Evolutionary conservation across 1,140 invertebrate species (phyloP), one percentile per base, ranked within the genome.

Genomic region (Saxidomus purpurata): DNA sequence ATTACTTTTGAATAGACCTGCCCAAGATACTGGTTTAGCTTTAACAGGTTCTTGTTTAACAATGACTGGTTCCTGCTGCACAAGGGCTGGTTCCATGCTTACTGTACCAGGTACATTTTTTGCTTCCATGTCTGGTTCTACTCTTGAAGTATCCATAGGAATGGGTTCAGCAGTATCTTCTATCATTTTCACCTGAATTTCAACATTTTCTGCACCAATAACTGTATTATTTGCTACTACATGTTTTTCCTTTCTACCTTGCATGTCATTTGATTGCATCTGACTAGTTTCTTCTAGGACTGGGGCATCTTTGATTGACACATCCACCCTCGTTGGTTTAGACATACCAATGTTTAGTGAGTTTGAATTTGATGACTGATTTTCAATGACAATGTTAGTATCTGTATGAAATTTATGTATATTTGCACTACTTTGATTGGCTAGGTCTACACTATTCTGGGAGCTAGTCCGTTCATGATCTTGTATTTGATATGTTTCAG

Each of bases 391-490:
- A 40, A 40, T 43, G n/a, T 43, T 28, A 25, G 47, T 40, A 28
- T 82, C 47, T 13, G 59, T 15, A 67, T 40, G 25, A 63, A 47
- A 63, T 38, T 79, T 49, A 13, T 55, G 49, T 59, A 59, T 25
- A 63, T 82, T 82, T 36, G 52, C 55, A 82, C 80, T 67, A 25
- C 34, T 82, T 63, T 67, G 55, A 40, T 59, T 55, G 43, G 9
- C 28, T 13, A 31, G 4, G 61, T 67, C 80, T 63, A 82, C 55
- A 43, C 11, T 38, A 67, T 43, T 40, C 59, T 85, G 28, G 22
- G 40, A 49, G 47, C 43, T 74, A 88, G 86, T 88, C 86, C 86
- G 86, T 69, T 88, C 86, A 88, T 88, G 86, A 34, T 88, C 86
- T 81, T 88, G 86, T 28, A 67, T 71, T 71, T 88, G 86, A 81